Percentiles rank a stretch among this genome's conserved stretches.
phyloP scores from a whole-genome alignment of 1,140 invertebrate genomes.

The Danaus melanippus region DNA sequence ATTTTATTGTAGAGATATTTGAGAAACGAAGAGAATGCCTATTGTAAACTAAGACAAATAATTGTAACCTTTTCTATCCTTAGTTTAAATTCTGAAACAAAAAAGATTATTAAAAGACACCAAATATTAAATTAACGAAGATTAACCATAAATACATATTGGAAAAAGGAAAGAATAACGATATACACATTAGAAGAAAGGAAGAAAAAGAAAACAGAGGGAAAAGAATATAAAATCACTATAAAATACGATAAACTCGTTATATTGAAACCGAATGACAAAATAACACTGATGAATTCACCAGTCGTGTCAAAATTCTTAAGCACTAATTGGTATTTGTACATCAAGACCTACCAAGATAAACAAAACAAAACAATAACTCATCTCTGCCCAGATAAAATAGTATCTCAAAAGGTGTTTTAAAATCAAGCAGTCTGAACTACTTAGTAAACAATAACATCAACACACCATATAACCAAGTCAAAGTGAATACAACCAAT shows the following conservation, averaged over 20 bases:
- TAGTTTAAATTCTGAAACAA: conserved; percentile 9
- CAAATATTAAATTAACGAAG: too few relatives aligned
- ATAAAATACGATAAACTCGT: conserved; percentile 27
- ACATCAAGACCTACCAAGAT: conserved; percentile 14
- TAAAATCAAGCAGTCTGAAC: conserved; percentile 25
- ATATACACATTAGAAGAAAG: conserved; percentile 13
- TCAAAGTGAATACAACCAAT: conserved; percentile 5
- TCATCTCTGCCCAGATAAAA: conserved; percentile 17
- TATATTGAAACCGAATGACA: conserved; percentile 13
- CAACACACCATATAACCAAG: conserved; percentile 1
- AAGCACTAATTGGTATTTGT: too few relatives aligned
- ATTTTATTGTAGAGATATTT: conserved; percentile 2
- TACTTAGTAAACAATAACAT: conserved; percentile 21
- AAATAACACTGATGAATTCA: conserved; percentile 22
- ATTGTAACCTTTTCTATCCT: conserved; percentile 14
- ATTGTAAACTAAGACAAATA: conserved; percentile 6
- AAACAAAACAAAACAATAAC: conserved; percentile 27
- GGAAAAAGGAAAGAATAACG: conserved; percentile 6
- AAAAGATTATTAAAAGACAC: conserved; percentile 8
- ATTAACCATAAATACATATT: conserved; percentile 17
- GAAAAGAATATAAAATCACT: conserved; percentile 10
- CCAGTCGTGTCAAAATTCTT: conserved; percentile 2
- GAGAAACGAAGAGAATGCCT: conserved; percentile 3
- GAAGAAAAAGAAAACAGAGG: conserved; percentile 15
- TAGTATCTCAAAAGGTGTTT: conserved; percentile 14